Base-by-base conservation (phyloP, 1,140 invertebrate genomes). In the Microplitis demolitor region DNA sequence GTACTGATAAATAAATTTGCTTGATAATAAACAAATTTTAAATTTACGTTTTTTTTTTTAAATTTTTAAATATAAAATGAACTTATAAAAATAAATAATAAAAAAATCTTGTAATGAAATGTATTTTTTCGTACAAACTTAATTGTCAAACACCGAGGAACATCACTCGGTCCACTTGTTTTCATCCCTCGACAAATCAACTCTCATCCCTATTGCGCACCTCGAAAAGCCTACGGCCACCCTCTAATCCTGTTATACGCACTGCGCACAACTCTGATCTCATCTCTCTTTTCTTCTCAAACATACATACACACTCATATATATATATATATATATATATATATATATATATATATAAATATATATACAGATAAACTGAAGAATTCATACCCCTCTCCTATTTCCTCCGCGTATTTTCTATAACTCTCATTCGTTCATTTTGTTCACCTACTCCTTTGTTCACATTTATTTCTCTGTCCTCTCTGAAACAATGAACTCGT, bases 141-240 rank as follows among this genome's bases (percentile, higher is more conserved):
- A 68, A 72, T 14, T 54, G 53, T 54, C 16, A 35, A 45, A 68
- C 66, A 77, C 56, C 73, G 60, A 53, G 68, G 74, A 78, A 75
- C 56, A 81, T 80, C 79, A 81, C 78, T 77, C 77, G 79, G 78
- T 80, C 79, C 80, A 81, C 80, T 81, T 81, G 80, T 81, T 74
- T 53, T 45, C 66, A 61, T 66, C 66, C 37, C 51, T 34, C 14
- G 9, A 11, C 68, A 54, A 66, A 53, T 60, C 68, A 37, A 82
- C 78, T 79, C 78, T 70, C 76, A 66, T 51, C 39, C 67, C 64
- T 50, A 35, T 51, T 72, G 14, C 56, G 54, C 54, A 72, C 51
- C 69, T 61, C 34, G 34, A 53, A 50, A 51, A 66, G 64, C 54
- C 31, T 56, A 51, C 14, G 77, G 77, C 80, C 72, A 71, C 39